A percentile compares a stretch with the other conserved stretches of the same genome.
These are phyloP conservation scores for Cyprinodon brontotheroides DNA, from an alignment of 2,113 vertebrate genomes.

Conservation along the genomic window DNA sequence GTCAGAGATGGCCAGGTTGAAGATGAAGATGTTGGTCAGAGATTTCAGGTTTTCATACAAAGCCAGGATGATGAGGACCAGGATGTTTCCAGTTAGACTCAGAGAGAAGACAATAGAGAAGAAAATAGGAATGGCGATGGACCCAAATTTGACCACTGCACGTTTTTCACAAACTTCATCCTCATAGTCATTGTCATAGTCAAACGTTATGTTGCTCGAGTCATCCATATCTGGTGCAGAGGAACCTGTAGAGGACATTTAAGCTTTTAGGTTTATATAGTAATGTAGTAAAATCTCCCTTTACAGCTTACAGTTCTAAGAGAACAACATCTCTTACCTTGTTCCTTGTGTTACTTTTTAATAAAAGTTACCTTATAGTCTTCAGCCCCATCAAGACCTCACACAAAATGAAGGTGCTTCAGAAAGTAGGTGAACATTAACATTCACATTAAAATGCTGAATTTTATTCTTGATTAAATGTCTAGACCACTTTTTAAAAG, in stretches of 20 bases:
- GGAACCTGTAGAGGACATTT: not conserved
- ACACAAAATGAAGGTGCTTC: too few species aligned
- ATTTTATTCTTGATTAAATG: too few species aligned
- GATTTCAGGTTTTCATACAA: constrained; percentile 86
- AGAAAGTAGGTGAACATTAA: too few species aligned
- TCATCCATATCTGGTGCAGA: constrained; percentile 28
- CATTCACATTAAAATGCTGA: too few species aligned
- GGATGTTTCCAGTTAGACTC: constrained; percentile 86
- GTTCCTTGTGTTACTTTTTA: not conserved
- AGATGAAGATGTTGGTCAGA: constrained; percentile 89
- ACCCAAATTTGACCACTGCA: constrained; percentile 55
- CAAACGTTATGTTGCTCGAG: fast-evolving
- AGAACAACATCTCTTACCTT: constrained; percentile 26
- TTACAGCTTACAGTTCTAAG: not conserved
- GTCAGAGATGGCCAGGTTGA: constrained; percentile 90
- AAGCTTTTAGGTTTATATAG: not conserved
- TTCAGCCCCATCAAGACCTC: too few species aligned
- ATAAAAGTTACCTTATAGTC: too few species aligned
- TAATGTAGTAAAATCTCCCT: not conserved
- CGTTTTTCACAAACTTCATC: constrained; percentile 78
- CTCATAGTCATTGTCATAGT: fast-evolving
- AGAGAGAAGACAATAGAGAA: constrained; percentile 82
- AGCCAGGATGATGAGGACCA: constrained; percentile 85
- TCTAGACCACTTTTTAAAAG: too few species aligned
- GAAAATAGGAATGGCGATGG: constrained; percentile 71